phyloP scores from a whole-genome alignment of 2,113 vertebrate genomes.

The Ifrita kowaldi region DNA sequence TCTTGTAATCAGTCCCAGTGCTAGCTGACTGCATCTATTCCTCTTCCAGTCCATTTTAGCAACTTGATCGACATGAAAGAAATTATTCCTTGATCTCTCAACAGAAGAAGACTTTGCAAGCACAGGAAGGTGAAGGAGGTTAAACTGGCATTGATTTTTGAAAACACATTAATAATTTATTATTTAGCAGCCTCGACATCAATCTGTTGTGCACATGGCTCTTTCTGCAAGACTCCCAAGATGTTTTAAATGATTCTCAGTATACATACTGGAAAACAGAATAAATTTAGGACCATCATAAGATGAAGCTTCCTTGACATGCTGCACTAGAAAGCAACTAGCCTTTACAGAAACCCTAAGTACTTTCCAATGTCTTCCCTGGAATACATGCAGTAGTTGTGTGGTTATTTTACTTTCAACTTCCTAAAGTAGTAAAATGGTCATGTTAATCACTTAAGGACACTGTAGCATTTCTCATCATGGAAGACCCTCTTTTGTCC shows the following conservation, averaged over 20 bases:
- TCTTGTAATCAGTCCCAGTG: background rate
- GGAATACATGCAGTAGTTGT: background rate
- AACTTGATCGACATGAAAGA: background rate
- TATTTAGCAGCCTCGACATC: background rate
- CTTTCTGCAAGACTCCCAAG: background rate
- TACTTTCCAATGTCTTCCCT: background rate
- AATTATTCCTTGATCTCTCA: conserved; percentile 45
- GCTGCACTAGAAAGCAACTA: background rate
- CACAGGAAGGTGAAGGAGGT: background rate
- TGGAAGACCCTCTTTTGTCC: background rate
- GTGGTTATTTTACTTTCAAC: background rate
- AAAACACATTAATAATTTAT: conserved; percentile 25
- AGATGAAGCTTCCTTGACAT: background rate
- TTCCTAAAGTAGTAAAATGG: background rate
- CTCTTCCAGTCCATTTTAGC: background rate
- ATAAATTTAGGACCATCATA: background rate
- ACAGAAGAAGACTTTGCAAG: conserved; percentile 27
- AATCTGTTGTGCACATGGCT: background rate
- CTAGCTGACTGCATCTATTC: background rate
- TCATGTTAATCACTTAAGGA: background rate
- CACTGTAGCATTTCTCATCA: background rate
- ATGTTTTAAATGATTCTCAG: background rate
- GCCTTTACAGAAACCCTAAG: background rate
- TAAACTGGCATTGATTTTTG: conserved; percentile 33
- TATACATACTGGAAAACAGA: background rate